phyloP scores from a whole-genome alignment of 2,797 vertebrate species.

The Macropodus opercularis region DNA sequence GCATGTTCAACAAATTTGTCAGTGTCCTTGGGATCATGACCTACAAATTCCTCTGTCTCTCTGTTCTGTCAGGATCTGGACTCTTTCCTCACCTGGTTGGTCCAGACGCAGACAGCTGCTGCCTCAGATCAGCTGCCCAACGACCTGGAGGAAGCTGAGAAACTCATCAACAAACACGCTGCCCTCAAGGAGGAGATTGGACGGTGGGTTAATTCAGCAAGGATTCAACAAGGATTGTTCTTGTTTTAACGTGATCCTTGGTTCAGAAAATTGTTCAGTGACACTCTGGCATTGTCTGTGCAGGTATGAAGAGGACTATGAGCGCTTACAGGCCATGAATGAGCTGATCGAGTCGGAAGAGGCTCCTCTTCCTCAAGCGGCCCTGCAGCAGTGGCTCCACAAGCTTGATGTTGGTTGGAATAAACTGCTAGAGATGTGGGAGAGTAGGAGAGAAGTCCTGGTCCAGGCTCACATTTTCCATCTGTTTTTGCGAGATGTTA shows the following conservation, averaged over 20 bases:
- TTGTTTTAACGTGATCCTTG: too few relatives aligned
- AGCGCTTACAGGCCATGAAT: slow-evolving; percentile 90
- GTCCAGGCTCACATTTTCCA: slow-evolving; percentile 93
- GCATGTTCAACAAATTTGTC: too few relatives aligned
- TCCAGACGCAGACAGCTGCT: slow-evolving; percentile 88
- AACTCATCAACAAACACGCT: slow-evolving; percentile 86
- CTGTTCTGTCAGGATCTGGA: slow-evolving; percentile 86
- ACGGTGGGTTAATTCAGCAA: slow-evolving; percentile 59
- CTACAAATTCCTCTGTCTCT: too few relatives aligned
- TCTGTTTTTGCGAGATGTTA: slow-evolving; percentile 90
- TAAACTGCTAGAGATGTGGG: slow-evolving; percentile 94
- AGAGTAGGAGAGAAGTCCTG: slow-evolving; percentile 86
- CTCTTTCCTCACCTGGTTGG: slow-evolving; percentile 92
- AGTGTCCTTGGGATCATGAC: too few relatives aligned
- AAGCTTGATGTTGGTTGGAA: slow-evolving; percentile 94
- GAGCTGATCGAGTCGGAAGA: slow-evolving; percentile 90
- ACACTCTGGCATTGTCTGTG: background rate
- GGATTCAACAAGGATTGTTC: background rate
- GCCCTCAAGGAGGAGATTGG: slow-evolving; percentile 94
- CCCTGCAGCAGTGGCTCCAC: slow-evolving; percentile 93
- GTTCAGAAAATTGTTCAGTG: too few relatives aligned
- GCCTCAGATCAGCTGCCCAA: slow-evolving; percentile 86
- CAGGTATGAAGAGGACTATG: slow-evolving; percentile 90
- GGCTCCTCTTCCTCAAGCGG: slow-evolving; percentile 85
- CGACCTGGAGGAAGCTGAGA: slow-evolving; percentile 86